Evolutionary conservation across 2,888 invertebrate species (phyloP).

Genomic region (Gisinianus flammeolus): DNA sequence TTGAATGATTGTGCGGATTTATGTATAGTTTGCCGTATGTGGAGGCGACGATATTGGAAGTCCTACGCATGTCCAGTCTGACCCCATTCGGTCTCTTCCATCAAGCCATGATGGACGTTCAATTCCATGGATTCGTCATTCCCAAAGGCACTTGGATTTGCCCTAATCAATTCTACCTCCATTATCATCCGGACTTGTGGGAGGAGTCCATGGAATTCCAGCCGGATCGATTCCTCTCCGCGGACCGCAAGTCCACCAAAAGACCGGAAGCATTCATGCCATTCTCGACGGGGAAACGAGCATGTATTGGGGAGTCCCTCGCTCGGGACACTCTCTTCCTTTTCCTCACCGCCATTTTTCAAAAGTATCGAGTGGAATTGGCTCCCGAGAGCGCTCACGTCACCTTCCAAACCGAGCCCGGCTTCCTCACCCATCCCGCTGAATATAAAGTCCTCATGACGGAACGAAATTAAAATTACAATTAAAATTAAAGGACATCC

Average conservation of each 20-base stretch:
- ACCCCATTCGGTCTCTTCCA: no score
- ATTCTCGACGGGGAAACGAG: neutral
- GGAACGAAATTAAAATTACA: no score
- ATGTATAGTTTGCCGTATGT: no score
- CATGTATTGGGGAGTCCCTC: no score
- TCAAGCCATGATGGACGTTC: neutral
- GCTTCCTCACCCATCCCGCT: no score
- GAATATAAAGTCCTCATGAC: no score
- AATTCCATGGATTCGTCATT: neutral
- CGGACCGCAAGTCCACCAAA: neutral
- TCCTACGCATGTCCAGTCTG: neutral
- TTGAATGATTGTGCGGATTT: no score
- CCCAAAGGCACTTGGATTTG: neutral
- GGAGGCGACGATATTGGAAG: neutral
- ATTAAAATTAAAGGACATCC: no score
- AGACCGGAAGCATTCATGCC: neutral
- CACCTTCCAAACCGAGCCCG: no score
- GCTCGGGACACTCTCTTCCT: conserved; percentile 4
- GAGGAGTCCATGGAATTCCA: neutral
- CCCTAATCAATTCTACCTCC: neutral
- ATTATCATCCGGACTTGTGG: neutral
- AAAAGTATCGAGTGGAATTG: no score
- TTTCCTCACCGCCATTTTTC: neutral
- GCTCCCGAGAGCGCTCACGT: no score
- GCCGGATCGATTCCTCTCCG: neutral